These are phyloP conservation scores for Aplocera efformata DNA, from an alignment of 2,888 invertebrate genomes.

Conservation along the genomic window DNA sequence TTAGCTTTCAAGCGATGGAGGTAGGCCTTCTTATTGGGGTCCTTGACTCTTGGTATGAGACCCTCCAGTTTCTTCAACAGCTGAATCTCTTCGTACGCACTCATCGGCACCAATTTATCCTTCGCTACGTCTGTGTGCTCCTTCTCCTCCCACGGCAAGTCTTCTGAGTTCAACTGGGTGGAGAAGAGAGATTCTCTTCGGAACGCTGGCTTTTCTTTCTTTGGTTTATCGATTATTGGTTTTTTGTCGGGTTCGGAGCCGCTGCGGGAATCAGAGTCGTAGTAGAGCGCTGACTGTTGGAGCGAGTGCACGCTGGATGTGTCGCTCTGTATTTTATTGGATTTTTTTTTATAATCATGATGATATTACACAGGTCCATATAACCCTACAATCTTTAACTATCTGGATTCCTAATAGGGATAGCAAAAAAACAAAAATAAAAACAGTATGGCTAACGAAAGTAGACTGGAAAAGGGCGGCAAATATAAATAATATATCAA, in stretches of 20 bases:
- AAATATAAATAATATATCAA: too few species aligned
- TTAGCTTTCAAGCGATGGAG: constrained; percentile 56
- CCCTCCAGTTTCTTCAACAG: constrained; percentile 63
- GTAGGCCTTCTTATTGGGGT: constrained; percentile 47
- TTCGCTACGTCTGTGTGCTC: constrained; percentile 20
- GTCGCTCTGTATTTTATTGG: constrained; percentile 49
- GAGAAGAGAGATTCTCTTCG: constrained; percentile 57
- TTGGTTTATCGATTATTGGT: neutral
- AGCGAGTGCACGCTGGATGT: constrained; percentile 60
- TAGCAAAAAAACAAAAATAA: too few species aligned
- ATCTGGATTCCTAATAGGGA: too few species aligned
- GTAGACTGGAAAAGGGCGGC: too few species aligned
- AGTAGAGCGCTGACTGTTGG: constrained; percentile 42
- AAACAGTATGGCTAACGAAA: too few species aligned
- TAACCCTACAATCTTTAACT: too few species aligned
- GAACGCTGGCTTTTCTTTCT: constrained; percentile 36
- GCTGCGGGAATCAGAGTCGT: constrained; percentile 62
- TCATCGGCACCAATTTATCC: constrained; percentile 50
- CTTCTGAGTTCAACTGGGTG: constrained; percentile 49
- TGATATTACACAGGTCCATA: too few species aligned
- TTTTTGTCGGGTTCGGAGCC: constrained; percentile 40
- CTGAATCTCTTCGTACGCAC: constrained; percentile 69
- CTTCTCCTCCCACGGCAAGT: constrained; percentile 58
- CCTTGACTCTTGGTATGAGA: constrained; percentile 53
- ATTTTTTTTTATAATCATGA: too few species aligned